A percentile compares a stretch with the other conserved stretches of the same genome.
phyloP scores from a whole-genome alignment of 2,113 vertebrate genomes.

The Syngnathoides biaculeatus region DNA sequence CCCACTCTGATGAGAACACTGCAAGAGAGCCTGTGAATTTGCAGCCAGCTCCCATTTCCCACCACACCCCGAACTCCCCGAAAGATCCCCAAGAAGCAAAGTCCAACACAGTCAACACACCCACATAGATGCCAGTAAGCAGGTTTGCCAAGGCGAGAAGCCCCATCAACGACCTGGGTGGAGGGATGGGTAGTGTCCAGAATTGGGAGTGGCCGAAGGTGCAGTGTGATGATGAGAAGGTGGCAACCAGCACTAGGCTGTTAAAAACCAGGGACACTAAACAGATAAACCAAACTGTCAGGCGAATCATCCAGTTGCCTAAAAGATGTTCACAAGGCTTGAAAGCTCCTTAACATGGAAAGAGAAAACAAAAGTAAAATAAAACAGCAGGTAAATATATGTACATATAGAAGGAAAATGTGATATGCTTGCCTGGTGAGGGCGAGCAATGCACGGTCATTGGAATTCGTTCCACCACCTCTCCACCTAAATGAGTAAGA shows the following conservation, averaged over 20 bases:
- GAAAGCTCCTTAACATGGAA: conserved; percentile 82
- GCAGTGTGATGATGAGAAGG: conserved; percentile 73
- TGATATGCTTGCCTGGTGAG: conserved; percentile 79
- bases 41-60: conserved; percentile 92
- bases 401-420: not conserved
- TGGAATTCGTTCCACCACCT: conserved; percentile 80
- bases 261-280: conserved; percentile 90
- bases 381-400: conserved; percentile 3
- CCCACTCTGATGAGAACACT: conserved; percentile 90
- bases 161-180: conserved; percentile 84
- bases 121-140: conserved; percentile 87
- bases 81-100: conserved; percentile 91
- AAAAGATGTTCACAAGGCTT: conserved; percentile 95
- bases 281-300: conserved; percentile 99
- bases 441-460: conserved; percentile 90
- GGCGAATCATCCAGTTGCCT: conserved; percentile 98
- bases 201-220: conserved; percentile 34
- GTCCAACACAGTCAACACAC: conserved; percentile 85
- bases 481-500: conserved; percentile 46
- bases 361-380: not conserved
- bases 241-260: conserved; percentile 83
- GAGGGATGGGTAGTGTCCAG: conserved; percentile 57
- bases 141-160: conserved; percentile 90
- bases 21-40: conserved; percentile 85
- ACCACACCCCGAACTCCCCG: conserved; percentile 90